A percentile compares a stretch with the other conserved stretches of the same genome.
Evolutionary conservation across 2,888 invertebrate genomes (phyloP).

Genomic region (Drosophila pseudotalamancana): DNA sequence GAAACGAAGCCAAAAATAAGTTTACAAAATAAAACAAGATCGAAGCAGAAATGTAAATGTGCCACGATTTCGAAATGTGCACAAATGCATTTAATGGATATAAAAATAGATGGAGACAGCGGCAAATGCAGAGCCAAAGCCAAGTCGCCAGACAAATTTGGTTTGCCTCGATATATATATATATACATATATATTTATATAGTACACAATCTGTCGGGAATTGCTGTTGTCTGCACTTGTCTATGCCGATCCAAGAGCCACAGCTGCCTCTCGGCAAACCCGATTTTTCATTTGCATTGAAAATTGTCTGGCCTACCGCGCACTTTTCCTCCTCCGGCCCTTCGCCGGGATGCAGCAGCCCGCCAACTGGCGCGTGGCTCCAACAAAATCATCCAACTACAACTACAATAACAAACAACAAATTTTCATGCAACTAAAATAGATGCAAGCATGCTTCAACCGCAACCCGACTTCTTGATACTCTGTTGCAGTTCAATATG

Average conservation of each 20-base stretch:
- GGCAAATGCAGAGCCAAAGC: slow-evolving; percentile 35
- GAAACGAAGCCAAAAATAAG: slow-evolving; percentile 21
- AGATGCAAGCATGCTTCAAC: no score
- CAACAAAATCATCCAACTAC: slow-evolving; percentile 19
- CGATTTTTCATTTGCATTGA: slow-evolving; percentile 70
- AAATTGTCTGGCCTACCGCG: slow-evolving; percentile 30
- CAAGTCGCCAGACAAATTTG: slow-evolving; percentile 38
- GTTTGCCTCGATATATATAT: slow-evolving; percentile 26
- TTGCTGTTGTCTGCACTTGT: slow-evolving; percentile 65
- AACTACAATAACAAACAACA: slow-evolving; percentile 15
- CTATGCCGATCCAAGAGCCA: slow-evolving; percentile 11
- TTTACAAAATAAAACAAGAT: slow-evolving; percentile 33
- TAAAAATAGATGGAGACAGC: slow-evolving; percentile 65
- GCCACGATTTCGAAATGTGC: slow-evolving; percentile 76
- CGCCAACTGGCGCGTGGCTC: slow-evolving; percentile 46
- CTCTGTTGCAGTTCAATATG: not conserved
- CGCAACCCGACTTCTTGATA: no score
- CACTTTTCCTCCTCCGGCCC: slow-evolving; percentile 16
- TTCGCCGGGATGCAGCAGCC: slow-evolving; percentile 2
- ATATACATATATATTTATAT: slow-evolving; percentile 18
- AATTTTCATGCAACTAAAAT: slow-evolving; percentile 25
- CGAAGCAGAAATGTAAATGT: slow-evolving; percentile 68
- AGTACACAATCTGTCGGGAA: slow-evolving; percentile 52
- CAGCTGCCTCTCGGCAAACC: slow-evolving; percentile 33
- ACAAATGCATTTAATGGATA: slow-evolving; percentile 75